phyloP scores from a whole-genome alignment of 2,888 invertebrate genomes.

The Ormyrus rosae region DNA sequence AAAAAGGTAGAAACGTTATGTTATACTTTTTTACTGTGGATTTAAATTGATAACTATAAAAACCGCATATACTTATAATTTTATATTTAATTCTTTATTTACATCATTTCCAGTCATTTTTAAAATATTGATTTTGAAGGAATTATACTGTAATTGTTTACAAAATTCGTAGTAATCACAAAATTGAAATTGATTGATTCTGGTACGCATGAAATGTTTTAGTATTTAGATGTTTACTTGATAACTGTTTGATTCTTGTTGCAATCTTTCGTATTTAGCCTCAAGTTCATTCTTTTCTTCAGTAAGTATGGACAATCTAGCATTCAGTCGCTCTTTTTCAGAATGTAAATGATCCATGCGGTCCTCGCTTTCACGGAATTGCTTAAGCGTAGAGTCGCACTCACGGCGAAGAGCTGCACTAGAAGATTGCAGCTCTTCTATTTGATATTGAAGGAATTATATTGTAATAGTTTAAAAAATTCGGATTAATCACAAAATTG shows the following conservation, averaged over 20 bases:
- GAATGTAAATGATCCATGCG: slow-evolving; percentile 66
- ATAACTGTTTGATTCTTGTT: slow-evolving; percentile 68
- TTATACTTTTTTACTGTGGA: too few species aligned
- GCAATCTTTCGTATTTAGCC: slow-evolving; percentile 68
- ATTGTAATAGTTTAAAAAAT: too few species aligned
- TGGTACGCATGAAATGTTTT: slow-evolving; percentile 71
- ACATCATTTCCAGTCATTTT: too few species aligned
- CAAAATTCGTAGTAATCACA: too few species aligned
- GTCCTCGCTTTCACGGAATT: slow-evolving; percentile 68
- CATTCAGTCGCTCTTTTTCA: slow-evolving; percentile 68
- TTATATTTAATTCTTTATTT: too few species aligned
- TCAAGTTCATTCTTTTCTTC: slow-evolving; percentile 71
- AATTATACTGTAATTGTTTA: too few species aligned
- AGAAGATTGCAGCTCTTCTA: slow-evolving; percentile 71
- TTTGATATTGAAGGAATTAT: slow-evolving; percentile 28
- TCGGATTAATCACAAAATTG: too few species aligned
- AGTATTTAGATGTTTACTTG: slow-evolving; percentile 81
- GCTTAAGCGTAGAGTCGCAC: slow-evolving; percentile 69
- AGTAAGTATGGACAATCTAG: slow-evolving; percentile 61
- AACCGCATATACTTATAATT: too few species aligned
- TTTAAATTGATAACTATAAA: too few species aligned
- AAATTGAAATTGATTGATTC: too few species aligned
- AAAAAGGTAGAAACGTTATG: too few species aligned
- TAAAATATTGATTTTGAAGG: too few species aligned
- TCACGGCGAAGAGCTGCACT: slow-evolving; percentile 70